Evolutionary conservation across 2,888 invertebrate species (phyloP).

Genomic region (Incurvaria masculella): DNA sequence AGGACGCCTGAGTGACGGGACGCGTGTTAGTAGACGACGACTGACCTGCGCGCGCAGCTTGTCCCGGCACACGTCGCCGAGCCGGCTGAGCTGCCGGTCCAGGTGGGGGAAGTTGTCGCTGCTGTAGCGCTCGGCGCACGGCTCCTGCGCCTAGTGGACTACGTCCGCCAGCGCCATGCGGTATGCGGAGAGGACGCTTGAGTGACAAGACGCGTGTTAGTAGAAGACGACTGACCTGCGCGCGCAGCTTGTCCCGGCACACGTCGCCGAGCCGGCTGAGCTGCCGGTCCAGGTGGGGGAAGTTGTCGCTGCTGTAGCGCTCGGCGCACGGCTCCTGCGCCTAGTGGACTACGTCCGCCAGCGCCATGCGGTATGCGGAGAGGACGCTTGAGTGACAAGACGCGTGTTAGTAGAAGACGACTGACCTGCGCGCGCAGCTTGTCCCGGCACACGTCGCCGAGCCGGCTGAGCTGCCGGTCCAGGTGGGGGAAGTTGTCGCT

Average conservation of each 20-base stretch:
- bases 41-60: slow-evolving; percentile 57
- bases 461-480: too few relatives aligned
- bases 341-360: slow-evolving; percentile 98
- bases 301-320: not conserved
- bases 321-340: slow-evolving; percentile 81
- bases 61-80: slow-evolving; percentile 58
- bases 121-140: slow-evolving; percentile 58
- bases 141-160: slow-evolving; percentile 93
- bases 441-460: slow-evolving; percentile 58
- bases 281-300: not conserved
- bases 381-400: slow-evolving; percentile 75
- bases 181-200: slow-evolving; percentile 91
- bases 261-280: slow-evolving; percentile 54
- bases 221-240: slow-evolving; percentile 34
- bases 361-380: slow-evolving; percentile 97
- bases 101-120: not conserved
- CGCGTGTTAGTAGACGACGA: too few relatives aligned
- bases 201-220: too few relatives aligned
- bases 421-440: slow-evolving; percentile 57
- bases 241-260: slow-evolving; percentile 61
- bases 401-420: too few relatives aligned
- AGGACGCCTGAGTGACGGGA: slow-evolving; percentile 75
- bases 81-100: too few relatives aligned
- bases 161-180: slow-evolving; percentile 98
- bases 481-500: not conserved